Percentiles rank a stretch among this genome's conserved stretches.
Evolutionary conservation across 1,140 invertebrate genomes (phyloP).

Genomic region (Microvelia longipes): DNA sequence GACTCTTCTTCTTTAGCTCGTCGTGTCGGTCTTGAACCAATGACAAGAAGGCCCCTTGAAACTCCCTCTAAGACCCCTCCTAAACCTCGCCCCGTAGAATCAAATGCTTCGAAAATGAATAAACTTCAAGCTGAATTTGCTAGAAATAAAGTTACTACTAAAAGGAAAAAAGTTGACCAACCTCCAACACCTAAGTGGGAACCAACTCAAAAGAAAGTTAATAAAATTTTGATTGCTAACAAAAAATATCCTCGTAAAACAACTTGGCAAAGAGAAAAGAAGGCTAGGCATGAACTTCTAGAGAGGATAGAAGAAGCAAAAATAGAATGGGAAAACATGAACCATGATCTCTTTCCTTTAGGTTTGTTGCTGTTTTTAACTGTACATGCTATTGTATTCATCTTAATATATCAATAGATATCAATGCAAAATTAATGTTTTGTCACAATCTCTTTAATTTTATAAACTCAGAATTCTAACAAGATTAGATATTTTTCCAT

Average conservation of each 20-base stretch:
- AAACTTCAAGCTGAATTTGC: constrained; percentile 36
- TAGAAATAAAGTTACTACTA: constrained; percentile 35
- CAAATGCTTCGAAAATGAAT: constrained; percentile 26
- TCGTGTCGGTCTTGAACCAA: constrained; percentile 7
- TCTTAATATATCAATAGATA: too few relatives aligned
- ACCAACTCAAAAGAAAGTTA: constrained; percentile 1
- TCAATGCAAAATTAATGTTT: too few relatives aligned
- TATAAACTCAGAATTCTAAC: too few relatives aligned
- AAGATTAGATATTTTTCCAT: too few relatives aligned
- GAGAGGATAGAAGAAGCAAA: constrained; percentile 22
- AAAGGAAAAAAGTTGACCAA: constrained; percentile 27
- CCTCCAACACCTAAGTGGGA: constrained; percentile 6
- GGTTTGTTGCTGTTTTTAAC: constrained; percentile 28
- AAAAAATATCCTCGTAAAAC: constrained; percentile 18
- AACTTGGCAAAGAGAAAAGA: constrained; percentile 22
- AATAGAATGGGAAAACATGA: constrained; percentile 22
- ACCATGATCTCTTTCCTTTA: constrained; percentile 29
- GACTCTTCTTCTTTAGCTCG: constrained; percentile 1
- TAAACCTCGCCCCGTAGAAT: background rate
- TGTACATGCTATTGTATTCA: too few relatives aligned
- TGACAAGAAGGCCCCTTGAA: background rate
- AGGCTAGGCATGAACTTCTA: constrained; percentile 23
- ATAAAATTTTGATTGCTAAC: constrained; percentile 17
- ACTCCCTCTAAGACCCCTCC: background rate
- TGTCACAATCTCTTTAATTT: too few relatives aligned